phyloP scores from a whole-genome alignment of 2,888 invertebrate genomes.

The Cerastoderma edule region DNA sequence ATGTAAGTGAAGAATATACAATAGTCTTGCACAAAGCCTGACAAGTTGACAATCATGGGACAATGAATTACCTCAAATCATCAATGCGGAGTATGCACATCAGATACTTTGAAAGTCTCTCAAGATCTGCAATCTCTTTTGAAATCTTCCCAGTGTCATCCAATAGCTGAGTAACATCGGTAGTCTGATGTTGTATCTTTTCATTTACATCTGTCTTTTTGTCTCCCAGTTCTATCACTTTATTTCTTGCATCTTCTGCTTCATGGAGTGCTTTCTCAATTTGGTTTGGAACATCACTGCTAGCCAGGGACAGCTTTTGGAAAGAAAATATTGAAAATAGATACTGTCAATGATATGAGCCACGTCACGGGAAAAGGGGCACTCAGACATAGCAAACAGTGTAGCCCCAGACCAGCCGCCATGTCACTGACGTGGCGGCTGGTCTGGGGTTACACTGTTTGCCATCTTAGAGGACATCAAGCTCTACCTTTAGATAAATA shows the following conservation, averaged over 20 bases:
- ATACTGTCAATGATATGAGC: too few species aligned
- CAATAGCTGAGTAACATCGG: conserved; percentile 65
- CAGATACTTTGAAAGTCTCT: conserved; percentile 77
- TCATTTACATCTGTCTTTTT: conserved; percentile 71
- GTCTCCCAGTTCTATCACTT: conserved; percentile 61
- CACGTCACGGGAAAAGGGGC: too few species aligned
- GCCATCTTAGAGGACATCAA: too few species aligned
- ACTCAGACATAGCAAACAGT: too few species aligned
- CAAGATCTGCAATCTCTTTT: conserved; percentile 74
- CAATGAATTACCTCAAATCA: conserved; percentile 76
- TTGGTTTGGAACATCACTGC: conserved; percentile 78
- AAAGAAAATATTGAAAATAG: conserved; percentile 26
- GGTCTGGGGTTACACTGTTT: too few species aligned
- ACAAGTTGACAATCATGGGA: too few species aligned
- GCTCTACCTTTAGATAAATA: too few species aligned
- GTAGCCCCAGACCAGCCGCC: too few species aligned
- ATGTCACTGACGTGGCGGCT: too few species aligned
- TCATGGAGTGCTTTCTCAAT: conserved; percentile 75
- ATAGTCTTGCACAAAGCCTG: too few species aligned
- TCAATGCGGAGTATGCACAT: conserved; percentile 75
- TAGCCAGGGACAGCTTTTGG: conserved; percentile 76
- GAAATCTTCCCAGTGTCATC: conserved; percentile 70
- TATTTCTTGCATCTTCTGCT: conserved; percentile 69
- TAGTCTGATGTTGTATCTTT: conserved; percentile 71
- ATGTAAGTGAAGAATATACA: too few species aligned